Conservation (phyloP, 2,888 invertebrate species). For the Crepidodera aurea region DNA sequence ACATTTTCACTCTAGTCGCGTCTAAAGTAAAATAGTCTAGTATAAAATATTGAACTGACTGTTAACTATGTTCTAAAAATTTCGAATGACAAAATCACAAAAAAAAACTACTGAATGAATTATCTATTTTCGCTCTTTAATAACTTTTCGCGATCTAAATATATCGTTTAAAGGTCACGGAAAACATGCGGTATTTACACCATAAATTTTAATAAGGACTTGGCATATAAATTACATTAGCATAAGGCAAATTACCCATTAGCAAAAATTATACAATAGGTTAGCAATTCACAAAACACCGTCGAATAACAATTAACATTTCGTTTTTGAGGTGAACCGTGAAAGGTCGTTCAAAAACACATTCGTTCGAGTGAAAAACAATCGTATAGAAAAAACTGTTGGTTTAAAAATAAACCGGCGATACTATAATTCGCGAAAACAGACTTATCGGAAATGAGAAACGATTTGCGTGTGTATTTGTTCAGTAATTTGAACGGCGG, state of each 20-base stretch:
- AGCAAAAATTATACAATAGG: conserved; percentile 16
- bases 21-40: too few species aligned
- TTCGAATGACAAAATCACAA: too few species aligned
- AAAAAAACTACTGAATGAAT: too few species aligned
- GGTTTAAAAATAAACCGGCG: conserved; percentile 1
- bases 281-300: conserved; percentile 4
- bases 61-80: too few species aligned
- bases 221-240: conserved; percentile 15
- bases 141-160: too few species aligned
- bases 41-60: too few species aligned
- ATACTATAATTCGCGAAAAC: background rate
- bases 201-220: background rate
- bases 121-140: too few species aligned
- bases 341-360: conserved; percentile 12
- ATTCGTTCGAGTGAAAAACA: background rate
- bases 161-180: background rate
- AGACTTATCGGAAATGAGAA: background rate
- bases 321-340: conserved; percentile 20
- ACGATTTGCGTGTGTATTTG: background rate
- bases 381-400: background rate
- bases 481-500: background rate
- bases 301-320: conserved; percentile 25
- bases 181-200: background rate
- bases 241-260: conserved; percentile 25
- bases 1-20: too few species aligned